Conservation (phyloP, 2,113 vertebrate species). For the Tachysurus fulvidraco region DNA sequence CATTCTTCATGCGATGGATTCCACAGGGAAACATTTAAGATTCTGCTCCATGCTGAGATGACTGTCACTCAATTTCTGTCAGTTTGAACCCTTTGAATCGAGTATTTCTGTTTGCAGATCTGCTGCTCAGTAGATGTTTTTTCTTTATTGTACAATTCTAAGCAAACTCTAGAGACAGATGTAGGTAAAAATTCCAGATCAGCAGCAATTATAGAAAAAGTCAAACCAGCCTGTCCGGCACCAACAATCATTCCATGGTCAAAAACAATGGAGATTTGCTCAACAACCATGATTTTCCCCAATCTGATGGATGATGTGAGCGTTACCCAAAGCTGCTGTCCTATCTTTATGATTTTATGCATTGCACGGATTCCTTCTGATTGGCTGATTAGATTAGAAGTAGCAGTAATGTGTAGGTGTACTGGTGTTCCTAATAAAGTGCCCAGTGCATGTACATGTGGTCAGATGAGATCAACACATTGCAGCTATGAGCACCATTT, state of each 20-base stretch:
- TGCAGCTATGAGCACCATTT: not conserved
- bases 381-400: not conserved
- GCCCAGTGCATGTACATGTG: not conserved
- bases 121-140: not conserved
- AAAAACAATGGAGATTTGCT: not conserved
- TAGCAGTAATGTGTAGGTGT: not conserved
- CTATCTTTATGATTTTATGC: not conserved
- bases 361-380: not conserved
- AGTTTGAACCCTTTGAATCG: not conserved
- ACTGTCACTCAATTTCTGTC: no score
- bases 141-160: not conserved
- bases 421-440: not conserved
- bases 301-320: not conserved
- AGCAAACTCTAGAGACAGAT: not conserved
- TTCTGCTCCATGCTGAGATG: not conserved
- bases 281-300: not conserved
- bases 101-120: not conserved
- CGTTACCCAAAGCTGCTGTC: not conserved
- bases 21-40: no score
- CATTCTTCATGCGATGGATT: no score
- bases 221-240: not conserved
- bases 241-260: not conserved
- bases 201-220: not conserved
- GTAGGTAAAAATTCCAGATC: not conserved
- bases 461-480: not conserved